Base-by-base conservation (phyloP, 2,113 vertebrate species). In the Ciconia stormi region DNA sequence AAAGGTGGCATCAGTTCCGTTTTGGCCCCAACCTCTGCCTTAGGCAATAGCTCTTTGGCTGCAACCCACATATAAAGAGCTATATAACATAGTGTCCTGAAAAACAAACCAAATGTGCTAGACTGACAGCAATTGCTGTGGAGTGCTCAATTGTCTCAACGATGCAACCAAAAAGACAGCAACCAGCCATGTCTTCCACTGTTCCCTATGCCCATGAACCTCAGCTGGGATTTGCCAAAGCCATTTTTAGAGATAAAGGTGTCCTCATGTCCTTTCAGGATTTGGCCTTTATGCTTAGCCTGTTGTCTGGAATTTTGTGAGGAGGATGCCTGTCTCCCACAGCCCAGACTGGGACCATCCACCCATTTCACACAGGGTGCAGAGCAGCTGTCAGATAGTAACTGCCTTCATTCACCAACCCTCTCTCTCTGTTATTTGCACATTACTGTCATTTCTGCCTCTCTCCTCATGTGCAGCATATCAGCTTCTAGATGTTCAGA, bases 401-500 rank as follows among this genome's bases (percentile, higher is more conserved):
- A 78, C 38, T 52, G 27, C 63, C 81, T 94, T 82, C 65, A 56
- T 79, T 86, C 78, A 22, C 46, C 1, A 49, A 7, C 36, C 56
- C 25, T 78, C 38, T 87, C 23, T 58, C 62, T 82, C 70, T 65
- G 83, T 53, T 63, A 66, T 82, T 73, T 34, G 49, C 29, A 67
- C 20, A 15, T 83, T 80, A 55, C 74, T 95, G 69, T 84, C 49
- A 30, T 46, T 84, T 34, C 58, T 83, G 59, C 53, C 44, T 82
- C 40, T 79, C 40, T 46, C 53, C 38, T 91, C 30, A 17, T 23
- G 42, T 25, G 53, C 42, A 16, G 46, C 29, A 3, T 73, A 59
- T 74, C 85, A 91, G 42, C 81, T 61, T 92, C 67, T 69, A 74
- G 77, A 44, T 77, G 58, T 65, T 95, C 82, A 74, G 72, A 96